Evolutionary conservation across 2,113 vertebrate species (phyloP).

Genomic region (Malurus cyaneus): DNA sequence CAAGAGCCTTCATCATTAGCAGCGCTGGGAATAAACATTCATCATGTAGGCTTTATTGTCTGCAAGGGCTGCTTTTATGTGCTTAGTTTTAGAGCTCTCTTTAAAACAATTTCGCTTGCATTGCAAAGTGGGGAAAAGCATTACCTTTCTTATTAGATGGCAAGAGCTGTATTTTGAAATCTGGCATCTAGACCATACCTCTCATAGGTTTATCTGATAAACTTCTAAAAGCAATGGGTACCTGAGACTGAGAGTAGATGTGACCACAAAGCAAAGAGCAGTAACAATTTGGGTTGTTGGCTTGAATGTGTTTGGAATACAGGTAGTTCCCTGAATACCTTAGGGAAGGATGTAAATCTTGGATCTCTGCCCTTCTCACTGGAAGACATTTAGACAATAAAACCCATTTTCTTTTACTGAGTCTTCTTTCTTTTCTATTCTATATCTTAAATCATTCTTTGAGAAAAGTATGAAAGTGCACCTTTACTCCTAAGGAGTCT

Average conservation of each 20-base stretch:
- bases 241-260: neutral
- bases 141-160: neutral
- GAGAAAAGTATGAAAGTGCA: neutral
- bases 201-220: neutral
- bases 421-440: neutral
- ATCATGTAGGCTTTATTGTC: slow-evolving; percentile 29
- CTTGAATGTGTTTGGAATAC: neutral
- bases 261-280: neutral
- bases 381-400: neutral
- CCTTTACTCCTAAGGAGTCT: neutral
- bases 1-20: slow-evolving; percentile 5
- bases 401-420: neutral
- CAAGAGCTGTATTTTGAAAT: neutral
- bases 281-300: neutral
- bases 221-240: neutral
- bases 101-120: slow-evolving; percentile 35
- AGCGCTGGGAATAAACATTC: slow-evolving; percentile 8
- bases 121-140: neutral
- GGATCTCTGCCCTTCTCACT: neutral
- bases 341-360: neutral
- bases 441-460: neutral
- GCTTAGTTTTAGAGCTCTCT: neutral
- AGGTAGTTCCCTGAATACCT: neutral
- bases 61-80: slow-evolving; percentile 35
- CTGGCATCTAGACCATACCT: neutral